phyloP scores from a whole-genome alignment of 2,113 vertebrate species.

The Lamprotornis superbus region DNA sequence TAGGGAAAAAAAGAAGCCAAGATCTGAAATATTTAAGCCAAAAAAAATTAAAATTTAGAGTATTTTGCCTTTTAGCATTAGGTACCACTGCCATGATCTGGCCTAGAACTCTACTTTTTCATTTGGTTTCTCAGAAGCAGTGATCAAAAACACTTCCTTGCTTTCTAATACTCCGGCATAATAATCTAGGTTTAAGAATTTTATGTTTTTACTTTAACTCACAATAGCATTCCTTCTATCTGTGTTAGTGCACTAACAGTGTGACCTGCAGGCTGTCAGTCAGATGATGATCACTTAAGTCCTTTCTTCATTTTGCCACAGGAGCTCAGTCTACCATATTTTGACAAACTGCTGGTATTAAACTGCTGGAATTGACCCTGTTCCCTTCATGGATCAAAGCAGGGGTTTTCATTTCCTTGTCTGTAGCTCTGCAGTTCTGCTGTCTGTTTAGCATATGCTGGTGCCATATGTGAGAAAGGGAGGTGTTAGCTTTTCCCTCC shows the following conservation, averaged over 20 bases:
- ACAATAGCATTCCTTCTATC: neutral
- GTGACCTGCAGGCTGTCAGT: neutral
- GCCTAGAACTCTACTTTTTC: neutral
- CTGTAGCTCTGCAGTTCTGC: neutral
- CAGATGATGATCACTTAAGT: neutral
- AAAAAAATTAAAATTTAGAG: neutral
- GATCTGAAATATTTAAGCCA: neutral
- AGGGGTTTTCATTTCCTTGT: neutral
- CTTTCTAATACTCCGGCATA: neutral
- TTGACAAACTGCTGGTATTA: neutral
- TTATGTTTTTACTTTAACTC: neutral
- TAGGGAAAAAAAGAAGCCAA: neutral
- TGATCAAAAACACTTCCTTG: neutral
- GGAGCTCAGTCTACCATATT: neutral
- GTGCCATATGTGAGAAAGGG: constrained; percentile 28
- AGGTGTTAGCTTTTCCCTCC: constrained; percentile 29
- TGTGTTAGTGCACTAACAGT: neutral
- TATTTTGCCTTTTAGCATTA: neutral
- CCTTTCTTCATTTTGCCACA: neutral
- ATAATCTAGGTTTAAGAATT: neutral
- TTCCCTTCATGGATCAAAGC: neutral
- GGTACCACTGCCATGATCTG: neutral
- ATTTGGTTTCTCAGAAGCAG: neutral
- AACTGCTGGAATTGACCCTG: neutral
- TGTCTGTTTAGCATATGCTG: constrained; percentile 48